Evolutionary conservation across 2,888 invertebrate genomes (phyloP).

Genomic region (Acanthoscelides obtectus): DNA sequence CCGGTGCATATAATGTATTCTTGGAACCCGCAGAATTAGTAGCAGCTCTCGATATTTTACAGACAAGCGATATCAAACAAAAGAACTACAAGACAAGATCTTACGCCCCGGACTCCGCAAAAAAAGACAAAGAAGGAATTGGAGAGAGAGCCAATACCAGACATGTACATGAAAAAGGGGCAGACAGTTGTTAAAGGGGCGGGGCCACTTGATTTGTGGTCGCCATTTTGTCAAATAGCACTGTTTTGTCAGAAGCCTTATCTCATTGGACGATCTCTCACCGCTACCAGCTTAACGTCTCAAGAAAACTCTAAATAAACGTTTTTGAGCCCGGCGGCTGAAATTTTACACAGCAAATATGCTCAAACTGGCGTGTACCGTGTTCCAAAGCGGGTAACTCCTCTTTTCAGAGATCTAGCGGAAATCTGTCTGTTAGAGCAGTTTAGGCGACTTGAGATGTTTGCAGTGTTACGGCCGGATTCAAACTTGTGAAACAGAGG

Average conservation of each 20-base stretch:
- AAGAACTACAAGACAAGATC: conserved; percentile 42
- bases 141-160: conserved; percentile 46
- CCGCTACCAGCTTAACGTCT: conserved; percentile 27
- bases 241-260: conserved; percentile 50
- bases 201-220: conserved; percentile 50
- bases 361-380: background rate
- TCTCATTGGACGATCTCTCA: conserved; percentile 51
- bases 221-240: conserved; percentile 53
- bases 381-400: conserved; percentile 5
- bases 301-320: conserved; percentile 9
- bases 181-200: conserved; percentile 49
- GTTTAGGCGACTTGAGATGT: background rate
- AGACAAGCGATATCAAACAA: conserved; percentile 32
- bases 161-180: conserved; percentile 48
- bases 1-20: conserved; percentile 12
- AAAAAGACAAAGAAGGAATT: conserved; percentile 37
- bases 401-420: conserved; percentile 1
- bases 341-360: background rate
- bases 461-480: background rate
- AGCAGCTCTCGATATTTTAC: conserved; percentile 34
- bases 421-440: conserved; percentile 2
- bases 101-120: conserved; percentile 24
- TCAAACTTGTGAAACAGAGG: conserved; percentile 5
- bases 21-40: conserved; percentile 27
- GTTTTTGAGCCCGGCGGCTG: background rate